These are phyloP conservation scores for Apamea monoglypha DNA, from an alignment of 2,888 invertebrate genomes.

Conservation along the genomic window DNA sequence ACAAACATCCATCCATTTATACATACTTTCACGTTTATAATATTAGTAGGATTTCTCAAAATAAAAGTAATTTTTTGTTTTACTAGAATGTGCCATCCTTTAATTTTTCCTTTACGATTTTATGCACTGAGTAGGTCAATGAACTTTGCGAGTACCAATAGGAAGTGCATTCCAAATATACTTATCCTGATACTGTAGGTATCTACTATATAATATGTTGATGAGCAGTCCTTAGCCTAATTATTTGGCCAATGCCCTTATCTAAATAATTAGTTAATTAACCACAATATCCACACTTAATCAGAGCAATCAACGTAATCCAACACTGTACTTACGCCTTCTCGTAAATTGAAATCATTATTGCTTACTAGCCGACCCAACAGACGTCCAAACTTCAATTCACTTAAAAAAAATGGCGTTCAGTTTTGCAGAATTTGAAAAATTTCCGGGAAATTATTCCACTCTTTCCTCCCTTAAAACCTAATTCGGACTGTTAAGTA, in stretches of 20 bases:
- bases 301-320: background rate
- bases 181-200: background rate
- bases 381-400: no score
- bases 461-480: no score
- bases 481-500: no score
- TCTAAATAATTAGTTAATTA: background rate
- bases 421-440: no score
- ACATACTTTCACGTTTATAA: no score
- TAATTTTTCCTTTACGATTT: background rate
- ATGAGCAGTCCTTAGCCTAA: background rate
- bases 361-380: no score
- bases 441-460: no score
- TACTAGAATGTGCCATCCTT: background rate
- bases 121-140: background rate
- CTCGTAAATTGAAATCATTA: background rate
- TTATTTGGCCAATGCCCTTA: background rate
- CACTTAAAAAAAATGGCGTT: no score
- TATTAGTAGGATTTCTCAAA: background rate
- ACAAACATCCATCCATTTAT: no score
- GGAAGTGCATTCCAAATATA: background rate
- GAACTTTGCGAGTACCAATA: background rate
- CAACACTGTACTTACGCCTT: background rate
- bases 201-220: no score
- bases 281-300: background rate
- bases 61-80: background rate